Conservation (phyloP, 2,797 vertebrate genomes). For the Diplodus puntazzo region DNA sequence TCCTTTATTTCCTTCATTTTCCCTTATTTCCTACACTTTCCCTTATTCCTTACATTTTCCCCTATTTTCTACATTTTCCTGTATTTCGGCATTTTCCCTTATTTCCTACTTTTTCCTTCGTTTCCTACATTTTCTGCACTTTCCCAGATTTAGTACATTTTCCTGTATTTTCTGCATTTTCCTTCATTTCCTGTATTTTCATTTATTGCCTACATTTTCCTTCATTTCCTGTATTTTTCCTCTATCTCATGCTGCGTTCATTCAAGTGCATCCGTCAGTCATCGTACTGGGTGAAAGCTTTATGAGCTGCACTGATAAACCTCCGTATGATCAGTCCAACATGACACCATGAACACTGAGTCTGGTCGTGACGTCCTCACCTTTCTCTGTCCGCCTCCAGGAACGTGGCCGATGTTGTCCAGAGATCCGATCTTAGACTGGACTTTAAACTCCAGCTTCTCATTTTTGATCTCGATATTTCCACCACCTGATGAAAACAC, state of each 20-base stretch:
- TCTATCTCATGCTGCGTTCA: neutral
- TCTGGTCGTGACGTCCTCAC: slow-evolving; percentile 73
- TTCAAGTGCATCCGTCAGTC: neutral
- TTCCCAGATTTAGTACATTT: no score
- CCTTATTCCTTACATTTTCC: no score
- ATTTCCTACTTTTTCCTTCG: no score
- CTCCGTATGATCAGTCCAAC: neutral
- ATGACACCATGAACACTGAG: neutral
- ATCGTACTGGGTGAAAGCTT: neutral
- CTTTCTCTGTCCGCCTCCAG: slow-evolving; percentile 93
- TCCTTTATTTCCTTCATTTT: no score
- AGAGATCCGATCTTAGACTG: slow-evolving; percentile 96
- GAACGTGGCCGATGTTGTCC: slow-evolving; percentile 93
- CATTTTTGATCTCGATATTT: slow-evolving; percentile 95
- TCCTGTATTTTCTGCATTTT: no score
- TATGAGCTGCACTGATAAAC: neutral
- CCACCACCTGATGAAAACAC: slow-evolving; percentile 88
- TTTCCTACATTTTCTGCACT: no score
- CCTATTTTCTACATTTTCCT: no score
- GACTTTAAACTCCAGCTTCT: slow-evolving; percentile 97
- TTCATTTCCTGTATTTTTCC: no score
- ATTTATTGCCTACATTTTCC: no score
- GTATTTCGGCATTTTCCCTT: no score
- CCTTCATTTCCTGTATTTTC: no score
- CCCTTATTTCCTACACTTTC: no score